These are phyloP conservation scores for Arvicanthis niloticus DNA, from an alignment of 2,113 vertebrate genomes.

Conservation along the genomic window DNA sequence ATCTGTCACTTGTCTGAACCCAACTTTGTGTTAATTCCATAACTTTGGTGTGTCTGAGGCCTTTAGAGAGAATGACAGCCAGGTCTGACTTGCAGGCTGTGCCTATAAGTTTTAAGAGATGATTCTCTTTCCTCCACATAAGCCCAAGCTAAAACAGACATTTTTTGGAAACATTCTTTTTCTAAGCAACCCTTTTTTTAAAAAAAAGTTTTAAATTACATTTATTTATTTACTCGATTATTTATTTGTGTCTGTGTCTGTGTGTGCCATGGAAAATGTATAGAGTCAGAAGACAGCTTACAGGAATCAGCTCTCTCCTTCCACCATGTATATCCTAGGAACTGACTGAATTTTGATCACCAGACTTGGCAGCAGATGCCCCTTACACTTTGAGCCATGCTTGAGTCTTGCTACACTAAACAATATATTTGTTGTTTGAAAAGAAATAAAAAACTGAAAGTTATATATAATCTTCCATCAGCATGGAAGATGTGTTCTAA, in stretches of 20 bases:
- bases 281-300: too few species aligned
- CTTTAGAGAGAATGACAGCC: neutral
- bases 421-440: neutral
- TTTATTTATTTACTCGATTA: neutral
- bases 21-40: neutral
- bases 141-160: neutral
- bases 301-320: neutral
- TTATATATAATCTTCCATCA: neutral
- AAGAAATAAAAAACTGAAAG: slow-evolving; percentile 19
- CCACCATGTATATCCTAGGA: neutral
- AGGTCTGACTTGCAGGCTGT: neutral
- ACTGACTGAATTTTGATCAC: neutral
- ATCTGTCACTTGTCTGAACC: neutral
- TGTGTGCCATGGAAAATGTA: neutral
- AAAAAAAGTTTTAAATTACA: neutral
- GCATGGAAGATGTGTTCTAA: neutral
- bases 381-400: neutral
- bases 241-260: neutral
- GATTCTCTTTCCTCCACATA: neutral
- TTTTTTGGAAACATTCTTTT: neutral
- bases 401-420: neutral
- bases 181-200: neutral
- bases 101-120: neutral
- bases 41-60: too few species aligned
- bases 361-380: neutral